A percentile compares a stretch with the other conserved stretches of the same genome.
These are phyloP conservation scores for Halcyon badia DNA, from an alignment of 2,797 vertebrate genomes.

Conservation along the genomic window DNA sequence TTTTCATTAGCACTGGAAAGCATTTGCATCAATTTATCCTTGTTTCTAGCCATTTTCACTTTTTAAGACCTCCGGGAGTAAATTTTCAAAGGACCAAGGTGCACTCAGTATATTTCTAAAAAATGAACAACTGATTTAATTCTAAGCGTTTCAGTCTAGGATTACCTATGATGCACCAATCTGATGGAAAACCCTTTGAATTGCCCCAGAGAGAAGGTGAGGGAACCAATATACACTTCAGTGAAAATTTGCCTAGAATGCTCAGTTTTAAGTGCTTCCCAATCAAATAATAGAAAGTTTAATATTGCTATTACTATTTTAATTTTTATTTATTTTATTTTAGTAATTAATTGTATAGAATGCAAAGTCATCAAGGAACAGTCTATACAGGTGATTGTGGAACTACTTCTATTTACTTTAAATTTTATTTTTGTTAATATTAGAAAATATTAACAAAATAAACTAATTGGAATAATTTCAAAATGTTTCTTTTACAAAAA, in stretches of 20 bases:
- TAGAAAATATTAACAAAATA: not conserved
- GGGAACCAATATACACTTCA: not conserved
- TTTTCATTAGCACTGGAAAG: not conserved
- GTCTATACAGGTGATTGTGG: rapidly evolving
- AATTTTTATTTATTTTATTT: not conserved
- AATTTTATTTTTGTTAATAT: not conserved
- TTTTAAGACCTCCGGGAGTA: not conserved
- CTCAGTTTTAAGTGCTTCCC: not conserved
- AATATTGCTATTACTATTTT: too few relatives aligned
- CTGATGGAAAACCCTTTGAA: not conserved
- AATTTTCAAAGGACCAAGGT: not conserved
- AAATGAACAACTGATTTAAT: not conserved
- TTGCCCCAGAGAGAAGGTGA: rapidly evolving
- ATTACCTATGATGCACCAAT: not conserved
- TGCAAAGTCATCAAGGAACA: rapidly evolving
- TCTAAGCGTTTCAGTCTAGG: not conserved
- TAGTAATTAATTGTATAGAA: not conserved
- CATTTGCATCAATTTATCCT: not conserved
- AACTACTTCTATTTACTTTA: not conserved
- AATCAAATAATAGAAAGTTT: not conserved
- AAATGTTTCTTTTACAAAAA: not conserved
- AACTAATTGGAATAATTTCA: not conserved
- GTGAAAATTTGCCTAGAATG: not conserved
- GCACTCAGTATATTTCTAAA: not conserved
- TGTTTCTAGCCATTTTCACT: not conserved